Percentiles rank a stretch among this genome's conserved stretches.
Evolutionary conservation across 2,797 vertebrate genomes (phyloP).

Genomic region (Urosaurus nigricauda): DNA sequence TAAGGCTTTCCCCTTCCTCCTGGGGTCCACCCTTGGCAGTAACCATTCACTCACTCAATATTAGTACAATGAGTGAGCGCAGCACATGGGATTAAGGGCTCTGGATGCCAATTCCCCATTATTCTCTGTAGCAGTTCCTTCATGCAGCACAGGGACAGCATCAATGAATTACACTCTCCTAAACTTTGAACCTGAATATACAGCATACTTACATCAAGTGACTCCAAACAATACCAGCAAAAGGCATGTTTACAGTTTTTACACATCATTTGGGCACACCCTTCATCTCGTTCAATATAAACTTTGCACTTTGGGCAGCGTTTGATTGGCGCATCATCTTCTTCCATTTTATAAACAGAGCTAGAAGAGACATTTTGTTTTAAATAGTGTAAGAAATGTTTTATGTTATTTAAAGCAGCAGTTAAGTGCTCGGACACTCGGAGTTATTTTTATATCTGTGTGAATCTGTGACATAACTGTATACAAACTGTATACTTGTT

Average conservation of each 20-base stretch:
- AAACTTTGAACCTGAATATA: neutral
- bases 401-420: neutral
- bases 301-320: constrained; percentile 98
- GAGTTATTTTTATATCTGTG: neutral
- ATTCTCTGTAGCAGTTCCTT: too few relatives aligned
- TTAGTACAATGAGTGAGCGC: too few relatives aligned
- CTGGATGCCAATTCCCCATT: too few relatives aligned
- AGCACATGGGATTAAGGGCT: too few relatives aligned
- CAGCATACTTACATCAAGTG: constrained; percentile 92
- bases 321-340: constrained; percentile 94
- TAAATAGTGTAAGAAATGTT: neutral
- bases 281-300: constrained; percentile 97
- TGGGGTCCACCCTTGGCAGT: too few relatives aligned
- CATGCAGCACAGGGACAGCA: neutral
- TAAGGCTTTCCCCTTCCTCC: too few relatives aligned
- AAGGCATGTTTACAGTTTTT: constrained; percentile 99
- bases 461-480: neutral
- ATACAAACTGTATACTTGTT: neutral
- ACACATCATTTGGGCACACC: constrained; percentile 99
- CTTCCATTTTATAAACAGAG: constrained; percentile 79
- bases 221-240: constrained; percentile 99
- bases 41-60: too few relatives aligned
- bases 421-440: neutral
- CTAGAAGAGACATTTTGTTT: constrained; percentile 57
- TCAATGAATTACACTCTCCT: neutral